Base-by-base conservation (phyloP, 1,140 invertebrate species). In the Drosophila parabipectinata region DNA sequence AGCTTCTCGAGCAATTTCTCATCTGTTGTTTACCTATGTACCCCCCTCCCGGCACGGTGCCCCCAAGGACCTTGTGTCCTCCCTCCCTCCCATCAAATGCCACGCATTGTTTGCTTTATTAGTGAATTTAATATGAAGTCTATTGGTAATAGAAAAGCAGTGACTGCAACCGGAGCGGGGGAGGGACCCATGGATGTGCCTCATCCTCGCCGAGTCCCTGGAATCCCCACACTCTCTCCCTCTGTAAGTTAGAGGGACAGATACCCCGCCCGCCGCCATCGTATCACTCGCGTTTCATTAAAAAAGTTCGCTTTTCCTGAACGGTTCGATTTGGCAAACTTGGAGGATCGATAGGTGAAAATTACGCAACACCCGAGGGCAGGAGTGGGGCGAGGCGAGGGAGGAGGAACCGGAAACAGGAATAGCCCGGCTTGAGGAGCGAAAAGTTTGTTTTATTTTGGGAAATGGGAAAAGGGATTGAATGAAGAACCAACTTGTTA, bases 91-190 rank as follows among this genome's bases (percentile, higher is more conserved):
- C 15, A 34, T 41, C 37, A 48, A 63, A 82, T 79, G 57, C 72
- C 72, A 73, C 63, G 77, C 73, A 84, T 84, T 85, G 81, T 80
- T 84, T 84, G 81, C 81, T 84, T 85, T 84, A 84, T 87, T 85
- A 87, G 82, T 85, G 77, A 85, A 87, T 81, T 81, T 81, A 85
- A 85, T 85, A 79, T 82, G 60, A 60, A 73, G 59, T 79, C 77
- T 79, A 79, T 77, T 68, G 66, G 63, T 52, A 45, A 50, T 47
- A 34, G 50, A 37, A 56, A 45, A 47, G 45, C 60, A 68, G 28
- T 15, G 26, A 18, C 59, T 28, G 48, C 63, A 53, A 55, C 47
- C 62, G 50, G 15, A 39, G 15, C 18, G 47, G 44, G 41, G 44
- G 48, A 60, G 44, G 26, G 21, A 39, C 26, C 26, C 26, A 28